Conservation (phyloP, 2,888 invertebrate genomes). For the Dione juno region DNA sequence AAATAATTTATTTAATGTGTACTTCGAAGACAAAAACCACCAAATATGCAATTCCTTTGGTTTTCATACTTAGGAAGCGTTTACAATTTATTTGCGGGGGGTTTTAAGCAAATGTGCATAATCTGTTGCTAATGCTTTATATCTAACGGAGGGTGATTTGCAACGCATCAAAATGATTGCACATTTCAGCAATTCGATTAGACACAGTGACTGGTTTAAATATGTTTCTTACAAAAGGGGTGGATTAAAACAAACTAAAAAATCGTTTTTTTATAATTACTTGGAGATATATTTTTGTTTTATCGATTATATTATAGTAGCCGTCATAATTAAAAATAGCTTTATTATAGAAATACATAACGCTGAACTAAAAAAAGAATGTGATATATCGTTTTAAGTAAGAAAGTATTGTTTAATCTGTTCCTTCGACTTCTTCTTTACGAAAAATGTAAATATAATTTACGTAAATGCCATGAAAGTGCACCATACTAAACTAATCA, state of each 20-base stretch:
- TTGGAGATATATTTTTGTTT: not conserved
- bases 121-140: constrained; percentile 65
- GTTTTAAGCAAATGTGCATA: constrained; percentile 55
- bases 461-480: not conserved
- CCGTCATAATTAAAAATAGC: not conserved
- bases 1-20: too few species aligned
- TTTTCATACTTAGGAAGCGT: constrained; percentile 48
- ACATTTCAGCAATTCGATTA: constrained; percentile 60
- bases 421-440: not conserved
- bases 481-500: constrained; percentile 9
- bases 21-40: constrained; percentile 16
- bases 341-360: not conserved
- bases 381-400: not conserved
- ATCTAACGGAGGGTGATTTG: constrained; percentile 64
- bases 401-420: not conserved
- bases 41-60: constrained; percentile 44
- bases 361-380: not conserved
- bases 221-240: constrained; percentile 25
- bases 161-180: constrained; percentile 63
- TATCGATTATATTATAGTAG: not conserved
- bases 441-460: not conserved
- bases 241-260: not conserved
- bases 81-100: constrained; percentile 51
- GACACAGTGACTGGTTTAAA: constrained; percentile 48
- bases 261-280: not conserved